Evolutionary conservation across 1,140 invertebrate genomes (phyloP), one percentile per base, ranked within the genome.

Genomic region (Heliconius himera): DNA sequence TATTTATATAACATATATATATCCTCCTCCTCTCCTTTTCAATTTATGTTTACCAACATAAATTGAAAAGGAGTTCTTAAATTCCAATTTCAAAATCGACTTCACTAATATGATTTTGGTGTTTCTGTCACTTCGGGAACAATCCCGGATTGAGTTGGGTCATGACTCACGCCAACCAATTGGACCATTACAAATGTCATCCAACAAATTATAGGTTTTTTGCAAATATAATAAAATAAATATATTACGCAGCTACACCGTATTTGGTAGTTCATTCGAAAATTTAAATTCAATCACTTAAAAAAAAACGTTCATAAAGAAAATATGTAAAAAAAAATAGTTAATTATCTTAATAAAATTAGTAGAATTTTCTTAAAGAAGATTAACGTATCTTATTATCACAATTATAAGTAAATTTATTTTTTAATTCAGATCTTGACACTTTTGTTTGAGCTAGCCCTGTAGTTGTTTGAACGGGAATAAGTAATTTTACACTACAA

Each of bases 91-190:
- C 36, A 20, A 75, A 51, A 79, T 41, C 36, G 49, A 33, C 46
- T 77, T 56, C 70, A 56, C 33, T 77, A 80, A 80, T 76, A 80
- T 54, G 56, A 38, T 80, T 80, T 80, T 82, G 81, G 81, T 85
- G 82, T 88, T 80, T 81, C 76, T 83, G 86, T 88, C 86, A 87
- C 76, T 77, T 81, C 83, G 84, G 84, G 83, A 85, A 85, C 82
- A 77, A 60, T 76, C 77, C 82, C 81, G 66, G 84, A 88, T 88
- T 89, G 88, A 90, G 88, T 84, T 84, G 88, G 87, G 88, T 88
- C 88, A 78, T 60, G 83, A 86, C 87, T 51, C 18, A 51, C 49
- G 81, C 73, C 78, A 22, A 60, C 73, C 84, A 83, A 85, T 81
- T 82, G 84, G 85, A 72, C 84, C 77, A 84, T 85, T 88, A 78